phyloP scores from a whole-genome alignment of 1,140 invertebrate species.

The Trissolcus basalis region DNA sequence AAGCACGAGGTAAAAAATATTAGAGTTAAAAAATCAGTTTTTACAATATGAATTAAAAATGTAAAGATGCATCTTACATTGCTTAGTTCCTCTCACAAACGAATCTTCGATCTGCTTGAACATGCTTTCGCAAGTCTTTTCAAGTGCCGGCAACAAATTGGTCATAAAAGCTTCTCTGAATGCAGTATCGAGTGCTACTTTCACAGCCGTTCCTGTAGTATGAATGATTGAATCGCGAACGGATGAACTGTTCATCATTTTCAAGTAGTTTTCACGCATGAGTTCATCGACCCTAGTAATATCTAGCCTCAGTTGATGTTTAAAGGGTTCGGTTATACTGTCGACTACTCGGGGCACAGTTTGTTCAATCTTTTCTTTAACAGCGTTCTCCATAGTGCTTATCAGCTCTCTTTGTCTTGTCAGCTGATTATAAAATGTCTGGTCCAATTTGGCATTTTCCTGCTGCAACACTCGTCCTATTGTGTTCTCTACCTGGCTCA shows the following conservation, averaged over 20 bases:
- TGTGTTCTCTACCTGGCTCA: slow-evolving; percentile 65
- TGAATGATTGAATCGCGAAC: slow-evolving; percentile 84
- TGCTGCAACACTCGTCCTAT: slow-evolving; percentile 68
- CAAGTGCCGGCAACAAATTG: slow-evolving; percentile 87
- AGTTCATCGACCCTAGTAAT: slow-evolving; percentile 85
- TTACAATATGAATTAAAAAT: too few species aligned
- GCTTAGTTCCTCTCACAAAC: slow-evolving; percentile 89
- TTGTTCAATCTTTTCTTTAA: slow-evolving; percentile 81
- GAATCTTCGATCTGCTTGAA: slow-evolving; percentile 91
- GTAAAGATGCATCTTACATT: slow-evolving; percentile 82
- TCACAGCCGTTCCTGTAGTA: slow-evolving; percentile 81
- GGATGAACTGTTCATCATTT: slow-evolving; percentile 84
- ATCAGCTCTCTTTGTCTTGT: slow-evolving; percentile 74
- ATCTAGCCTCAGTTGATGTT: slow-evolving; percentile 84
- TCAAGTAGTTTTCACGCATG: slow-evolving; percentile 86
- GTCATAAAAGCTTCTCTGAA: slow-evolving; percentile 86
- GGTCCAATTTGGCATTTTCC: slow-evolving; percentile 70
- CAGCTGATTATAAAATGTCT: slow-evolving; percentile 75
- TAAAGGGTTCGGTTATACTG: slow-evolving; percentile 83
- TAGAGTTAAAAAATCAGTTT: neutral
- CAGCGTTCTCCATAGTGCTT: slow-evolving; percentile 80
- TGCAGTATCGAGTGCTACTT: slow-evolving; percentile 81
- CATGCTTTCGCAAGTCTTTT: slow-evolving; percentile 88
- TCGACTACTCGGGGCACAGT: slow-evolving; percentile 79
- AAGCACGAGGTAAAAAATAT: slow-evolving; percentile 9